phyloP scores from a whole-genome alignment of 2,113 vertebrate species.

The Sorex araneus region DNA sequence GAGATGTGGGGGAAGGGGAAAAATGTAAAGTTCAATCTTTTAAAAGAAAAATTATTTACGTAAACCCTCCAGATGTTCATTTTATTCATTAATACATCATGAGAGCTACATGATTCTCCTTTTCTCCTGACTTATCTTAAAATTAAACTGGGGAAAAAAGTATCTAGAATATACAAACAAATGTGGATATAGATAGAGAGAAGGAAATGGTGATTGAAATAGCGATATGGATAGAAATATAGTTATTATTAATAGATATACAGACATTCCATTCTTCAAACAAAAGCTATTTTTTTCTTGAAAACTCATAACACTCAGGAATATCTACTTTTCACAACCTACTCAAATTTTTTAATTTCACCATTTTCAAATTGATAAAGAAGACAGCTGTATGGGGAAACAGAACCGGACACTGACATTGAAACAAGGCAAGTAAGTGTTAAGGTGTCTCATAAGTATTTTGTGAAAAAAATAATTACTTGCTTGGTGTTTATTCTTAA shows the following conservation, averaged over 20 bases:
- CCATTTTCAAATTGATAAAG: background rate
- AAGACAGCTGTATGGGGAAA: background rate
- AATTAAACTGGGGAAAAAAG: background rate
- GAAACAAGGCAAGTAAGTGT: background rate
- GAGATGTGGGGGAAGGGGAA: background rate
- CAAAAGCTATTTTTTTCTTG: background rate
- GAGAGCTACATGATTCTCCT: background rate
- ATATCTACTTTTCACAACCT: background rate
- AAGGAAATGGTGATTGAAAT: background rate
- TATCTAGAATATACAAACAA: background rate
- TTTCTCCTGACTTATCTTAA: background rate
- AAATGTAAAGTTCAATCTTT: background rate
- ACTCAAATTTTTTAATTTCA: background rate
- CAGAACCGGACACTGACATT: background rate
- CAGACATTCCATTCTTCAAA: background rate
- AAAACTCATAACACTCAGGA: background rate
- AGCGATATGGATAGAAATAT: background rate
- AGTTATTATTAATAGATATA: background rate
- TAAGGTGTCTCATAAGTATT: background rate
- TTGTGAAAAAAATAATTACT: background rate
- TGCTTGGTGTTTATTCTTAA: background rate
- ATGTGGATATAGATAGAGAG: background rate
- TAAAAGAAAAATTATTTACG: background rate
- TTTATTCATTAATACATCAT: background rate
- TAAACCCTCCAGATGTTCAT: background rate